Evolutionary conservation across 2,888 invertebrate species (phyloP).

Genomic region (Hydropsyche betteni): DNA sequence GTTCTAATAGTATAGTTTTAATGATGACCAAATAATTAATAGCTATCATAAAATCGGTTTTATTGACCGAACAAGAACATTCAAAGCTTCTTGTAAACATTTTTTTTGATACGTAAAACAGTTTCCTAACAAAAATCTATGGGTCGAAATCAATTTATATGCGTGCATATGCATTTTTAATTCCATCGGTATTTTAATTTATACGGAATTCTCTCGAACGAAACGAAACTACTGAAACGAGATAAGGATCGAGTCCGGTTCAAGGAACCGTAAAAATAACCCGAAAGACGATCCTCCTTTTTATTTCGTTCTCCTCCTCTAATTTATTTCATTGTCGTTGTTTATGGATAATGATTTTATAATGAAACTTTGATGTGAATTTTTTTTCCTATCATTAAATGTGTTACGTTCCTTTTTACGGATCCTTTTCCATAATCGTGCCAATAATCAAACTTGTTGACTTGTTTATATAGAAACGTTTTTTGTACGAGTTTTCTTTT

Average conservation of each 20-base stretch:
- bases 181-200: slow-evolving; percentile 28
- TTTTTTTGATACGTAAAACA: no score
- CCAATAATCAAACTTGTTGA: slow-evolving; percentile 5
- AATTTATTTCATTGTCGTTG: slow-evolving; percentile 31
- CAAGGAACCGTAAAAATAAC: slow-evolving; percentile 35
- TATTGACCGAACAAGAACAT: no score
- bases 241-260: slow-evolving; percentile 38
- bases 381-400: background rate
- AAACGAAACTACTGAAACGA: slow-evolving; percentile 46
- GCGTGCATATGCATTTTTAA: slow-evolving; percentile 33
- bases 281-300: slow-evolving; percentile 30
- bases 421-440: background rate
- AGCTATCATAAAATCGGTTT: no score
- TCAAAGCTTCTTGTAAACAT: no score
- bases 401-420: background rate
- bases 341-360: slow-evolving; percentile 39
- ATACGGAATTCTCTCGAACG: slow-evolving; percentile 38
- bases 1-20: no score
- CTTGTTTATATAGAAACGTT: background rate
- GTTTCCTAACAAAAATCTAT: no score
- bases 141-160: slow-evolving; percentile 45
- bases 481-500: no score
- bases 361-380: slow-evolving; percentile 37
- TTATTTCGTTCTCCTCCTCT: slow-evolving; percentile 20
- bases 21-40: no score